phyloP scores from a whole-genome alignment of 2,888 invertebrate species.

The Pollenia griseotomentosa region DNA sequence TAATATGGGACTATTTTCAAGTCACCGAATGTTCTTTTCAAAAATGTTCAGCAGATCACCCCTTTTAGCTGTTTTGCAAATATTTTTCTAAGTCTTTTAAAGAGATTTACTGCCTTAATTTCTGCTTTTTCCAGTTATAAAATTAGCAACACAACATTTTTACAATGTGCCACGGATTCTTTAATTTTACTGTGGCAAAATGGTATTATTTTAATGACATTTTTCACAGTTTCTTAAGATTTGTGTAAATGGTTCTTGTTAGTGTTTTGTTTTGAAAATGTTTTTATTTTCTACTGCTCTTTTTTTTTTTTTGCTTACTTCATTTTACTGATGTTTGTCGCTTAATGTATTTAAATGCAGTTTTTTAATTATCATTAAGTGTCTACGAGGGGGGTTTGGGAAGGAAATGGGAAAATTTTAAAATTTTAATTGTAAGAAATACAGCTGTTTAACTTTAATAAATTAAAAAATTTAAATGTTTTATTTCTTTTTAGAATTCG shows the following conservation, averaged over 20 bases:
- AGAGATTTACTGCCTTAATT: no score
- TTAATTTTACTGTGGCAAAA: conserved; percentile 13
- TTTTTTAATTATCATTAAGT: conserved; percentile 50
- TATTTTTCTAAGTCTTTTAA: no score
- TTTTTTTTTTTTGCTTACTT: conserved; percentile 18
- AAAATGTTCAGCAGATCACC: no score
- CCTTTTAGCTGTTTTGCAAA: no score
- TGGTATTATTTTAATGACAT: conserved; percentile 42
- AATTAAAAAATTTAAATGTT: neutral
- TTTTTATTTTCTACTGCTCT: neutral
- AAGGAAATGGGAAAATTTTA: neutral
- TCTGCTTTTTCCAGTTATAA: no score
- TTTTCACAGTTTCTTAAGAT: conserved; percentile 49
- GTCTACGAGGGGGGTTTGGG: conserved; percentile 4
- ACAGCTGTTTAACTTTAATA: no score
- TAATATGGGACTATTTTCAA: no score
- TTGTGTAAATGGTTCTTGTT: conserved; percentile 51
- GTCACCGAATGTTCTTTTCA: no score
- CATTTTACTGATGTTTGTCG: conserved; percentile 47
- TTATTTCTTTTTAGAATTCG: neutral
- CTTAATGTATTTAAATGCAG: conserved; percentile 46
- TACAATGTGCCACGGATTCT: conserved; percentile 26
- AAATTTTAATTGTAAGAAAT: no score
- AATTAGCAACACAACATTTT: conserved; percentile 1
- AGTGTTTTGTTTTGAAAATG: conserved; percentile 26